A percentile compares a stretch with the other conserved stretches of the same genome.
Evolutionary conservation across 2,888 invertebrate species (phyloP).

Genomic region (Nemotelus nigrinus): DNA sequence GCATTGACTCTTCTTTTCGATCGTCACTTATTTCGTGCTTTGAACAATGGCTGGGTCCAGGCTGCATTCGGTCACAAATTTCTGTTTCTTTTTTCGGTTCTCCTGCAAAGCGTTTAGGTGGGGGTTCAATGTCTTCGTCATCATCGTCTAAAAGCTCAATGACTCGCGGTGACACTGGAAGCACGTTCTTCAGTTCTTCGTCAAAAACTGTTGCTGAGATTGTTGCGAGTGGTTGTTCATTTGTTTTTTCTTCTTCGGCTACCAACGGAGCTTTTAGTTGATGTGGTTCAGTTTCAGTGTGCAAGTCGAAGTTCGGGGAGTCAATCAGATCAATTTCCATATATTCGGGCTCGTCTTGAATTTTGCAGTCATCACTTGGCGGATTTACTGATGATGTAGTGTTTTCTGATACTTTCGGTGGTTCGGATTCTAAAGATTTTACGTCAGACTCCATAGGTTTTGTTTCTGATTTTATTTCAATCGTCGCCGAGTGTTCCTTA

Average conservation of each 20-base stretch:
- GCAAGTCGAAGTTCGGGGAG: background rate
- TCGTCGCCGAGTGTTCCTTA: background rate
- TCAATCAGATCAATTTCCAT: background rate
- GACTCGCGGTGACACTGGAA: constrained; percentile 10
- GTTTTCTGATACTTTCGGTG: background rate
- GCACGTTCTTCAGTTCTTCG: background rate
- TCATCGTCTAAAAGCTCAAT: constrained; percentile 43
- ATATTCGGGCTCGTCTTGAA: background rate
- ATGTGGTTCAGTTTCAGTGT: too few relatives aligned
- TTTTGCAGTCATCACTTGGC: background rate
- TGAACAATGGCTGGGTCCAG: background rate
- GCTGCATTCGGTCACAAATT: too few relatives aligned
- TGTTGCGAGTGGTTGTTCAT: too few relatives aligned
- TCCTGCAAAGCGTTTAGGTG: background rate
- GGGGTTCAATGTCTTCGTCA: constrained; percentile 5
- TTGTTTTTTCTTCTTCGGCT: too few relatives aligned
- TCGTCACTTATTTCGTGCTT: background rate
- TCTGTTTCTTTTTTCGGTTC: background rate
- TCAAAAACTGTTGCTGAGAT: too few relatives aligned
- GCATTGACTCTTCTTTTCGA: background rate
- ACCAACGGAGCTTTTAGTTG: too few relatives aligned
- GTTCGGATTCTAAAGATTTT: constrained; percentile 1
- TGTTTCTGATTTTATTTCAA: background rate
- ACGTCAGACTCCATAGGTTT: background rate
- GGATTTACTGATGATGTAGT: background rate